Evolutionary conservation across 2,113 vertebrate genomes (phyloP).

Genomic region (Syngnathus floridae): DNA sequence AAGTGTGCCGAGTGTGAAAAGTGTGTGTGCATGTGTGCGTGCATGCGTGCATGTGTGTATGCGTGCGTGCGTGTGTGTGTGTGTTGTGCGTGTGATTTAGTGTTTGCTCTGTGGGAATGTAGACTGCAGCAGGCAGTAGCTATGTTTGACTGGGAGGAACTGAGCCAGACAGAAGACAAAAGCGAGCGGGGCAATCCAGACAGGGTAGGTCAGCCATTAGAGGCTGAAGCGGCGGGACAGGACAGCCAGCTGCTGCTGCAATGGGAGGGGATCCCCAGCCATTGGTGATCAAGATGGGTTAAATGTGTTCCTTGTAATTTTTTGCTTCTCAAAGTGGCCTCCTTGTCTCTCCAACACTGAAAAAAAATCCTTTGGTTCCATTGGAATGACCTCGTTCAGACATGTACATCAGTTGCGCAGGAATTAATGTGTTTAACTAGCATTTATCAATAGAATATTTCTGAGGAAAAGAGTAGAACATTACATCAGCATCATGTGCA

Average conservation of each 20-base stretch:
- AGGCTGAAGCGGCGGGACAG: constrained; percentile 73
- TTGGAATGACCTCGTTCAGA: too few relatives aligned
- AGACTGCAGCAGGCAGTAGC: constrained; percentile 44
- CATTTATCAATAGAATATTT: too few relatives aligned
- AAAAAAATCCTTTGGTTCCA: too few relatives aligned
- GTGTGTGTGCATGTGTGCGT: constrained; percentile 11
- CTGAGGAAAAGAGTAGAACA: too few relatives aligned
- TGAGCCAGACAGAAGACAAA: constrained; percentile 93
- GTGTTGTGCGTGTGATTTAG: background rate
- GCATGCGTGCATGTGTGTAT: constrained; percentile 4
- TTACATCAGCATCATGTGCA: too few relatives aligned
- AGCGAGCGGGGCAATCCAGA: constrained; percentile 82
- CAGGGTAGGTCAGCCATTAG: constrained; percentile 81
- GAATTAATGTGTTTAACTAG: too few relatives aligned
- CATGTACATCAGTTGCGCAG: too few relatives aligned
- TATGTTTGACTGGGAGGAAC: constrained; percentile 72
- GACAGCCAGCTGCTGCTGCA: constrained; percentile 83
- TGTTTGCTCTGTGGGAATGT: constrained; percentile 64
- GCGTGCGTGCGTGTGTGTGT: background rate
- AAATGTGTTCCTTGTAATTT: constrained; percentile 8
- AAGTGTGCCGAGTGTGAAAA: constrained; percentile 40
- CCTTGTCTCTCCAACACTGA: constrained; percentile 14
- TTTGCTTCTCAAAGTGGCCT: constrained; percentile 45
- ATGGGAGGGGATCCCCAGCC: constrained; percentile 44
- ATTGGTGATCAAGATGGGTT: constrained; percentile 10